Evolutionary conservation across 1,140 invertebrate species (phyloP).

Genomic region (Metopolophium dirhodum): DNA sequence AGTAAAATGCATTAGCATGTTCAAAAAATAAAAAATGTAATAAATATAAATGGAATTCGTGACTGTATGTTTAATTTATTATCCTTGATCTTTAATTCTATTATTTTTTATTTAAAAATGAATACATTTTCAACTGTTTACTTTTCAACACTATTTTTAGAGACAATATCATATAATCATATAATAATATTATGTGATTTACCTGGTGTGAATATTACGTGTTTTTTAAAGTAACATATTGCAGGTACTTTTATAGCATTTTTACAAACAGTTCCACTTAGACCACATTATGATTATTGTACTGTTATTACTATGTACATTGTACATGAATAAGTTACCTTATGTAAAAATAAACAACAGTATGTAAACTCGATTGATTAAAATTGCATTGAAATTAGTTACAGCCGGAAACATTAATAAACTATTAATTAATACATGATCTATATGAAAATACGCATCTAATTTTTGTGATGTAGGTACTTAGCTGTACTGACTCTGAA

Average conservation of each 20-base stretch:
- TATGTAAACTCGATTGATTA: background rate
- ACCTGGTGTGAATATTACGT: background rate
- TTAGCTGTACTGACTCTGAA: background rate
- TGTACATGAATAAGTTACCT: background rate
- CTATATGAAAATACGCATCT: background rate
- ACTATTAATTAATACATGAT: constrained; percentile 10
- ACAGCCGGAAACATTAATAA: constrained; percentile 11
- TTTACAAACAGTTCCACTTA: background rate
- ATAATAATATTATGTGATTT: background rate
- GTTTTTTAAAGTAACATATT: background rate
- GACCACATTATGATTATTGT: background rate
- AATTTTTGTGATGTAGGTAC: background rate
- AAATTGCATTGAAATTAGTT: constrained; percentile 20
- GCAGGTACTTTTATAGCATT: background rate
- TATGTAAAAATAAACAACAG: background rate
- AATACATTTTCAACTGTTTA: background rate
- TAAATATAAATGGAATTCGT: background rate
- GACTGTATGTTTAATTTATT: background rate
- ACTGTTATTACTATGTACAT: background rate
- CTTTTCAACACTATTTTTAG: background rate
- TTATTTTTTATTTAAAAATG: background rate
- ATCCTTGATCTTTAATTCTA: background rate
- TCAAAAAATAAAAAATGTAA: background rate
- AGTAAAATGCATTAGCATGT: background rate
- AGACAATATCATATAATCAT: background rate